These are phyloP conservation scores for Melipona quadrifasciata DNA, from an alignment of 1,140 invertebrate species.

Conservation along the genomic window DNA sequence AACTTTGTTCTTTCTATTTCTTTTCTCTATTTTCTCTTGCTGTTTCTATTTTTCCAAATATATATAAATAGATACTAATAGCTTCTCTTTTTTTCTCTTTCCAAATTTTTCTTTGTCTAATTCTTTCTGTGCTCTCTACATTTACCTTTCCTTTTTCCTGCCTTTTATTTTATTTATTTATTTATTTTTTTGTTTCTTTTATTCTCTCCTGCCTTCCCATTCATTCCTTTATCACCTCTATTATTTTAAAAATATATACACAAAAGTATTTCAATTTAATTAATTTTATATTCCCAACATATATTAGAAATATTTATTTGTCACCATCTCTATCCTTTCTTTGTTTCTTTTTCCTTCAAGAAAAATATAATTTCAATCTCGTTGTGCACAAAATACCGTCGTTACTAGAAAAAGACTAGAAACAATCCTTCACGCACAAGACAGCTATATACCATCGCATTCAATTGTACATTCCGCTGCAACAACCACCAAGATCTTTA, in stretches of 20 bases:
- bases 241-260: too few relatives aligned
- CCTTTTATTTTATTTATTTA: too few relatives aligned
- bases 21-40: neutral
- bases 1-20: neutral
- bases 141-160: neutral
- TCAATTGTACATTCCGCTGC: neutral
- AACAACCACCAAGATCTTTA: neutral
- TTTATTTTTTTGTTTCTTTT: neutral
- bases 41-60: too few relatives aligned
- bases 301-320: too few relatives aligned
- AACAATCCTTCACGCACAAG: neutral
- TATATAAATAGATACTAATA: too few relatives aligned
- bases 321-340: too few relatives aligned
- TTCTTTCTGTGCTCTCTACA: too few relatives aligned
- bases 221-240: neutral
- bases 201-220: too few relatives aligned
- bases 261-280: too few relatives aligned
- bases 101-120: neutral
- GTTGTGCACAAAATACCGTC: neutral
- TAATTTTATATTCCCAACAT: too few relatives aligned
- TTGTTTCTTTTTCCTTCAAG: neutral
- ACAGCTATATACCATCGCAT: neutral
- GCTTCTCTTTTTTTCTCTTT: neutral
- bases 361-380: neutral
- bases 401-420: neutral